Conservation (phyloP, 2,888 invertebrate species). For the Ophioninae sp. region DNA sequence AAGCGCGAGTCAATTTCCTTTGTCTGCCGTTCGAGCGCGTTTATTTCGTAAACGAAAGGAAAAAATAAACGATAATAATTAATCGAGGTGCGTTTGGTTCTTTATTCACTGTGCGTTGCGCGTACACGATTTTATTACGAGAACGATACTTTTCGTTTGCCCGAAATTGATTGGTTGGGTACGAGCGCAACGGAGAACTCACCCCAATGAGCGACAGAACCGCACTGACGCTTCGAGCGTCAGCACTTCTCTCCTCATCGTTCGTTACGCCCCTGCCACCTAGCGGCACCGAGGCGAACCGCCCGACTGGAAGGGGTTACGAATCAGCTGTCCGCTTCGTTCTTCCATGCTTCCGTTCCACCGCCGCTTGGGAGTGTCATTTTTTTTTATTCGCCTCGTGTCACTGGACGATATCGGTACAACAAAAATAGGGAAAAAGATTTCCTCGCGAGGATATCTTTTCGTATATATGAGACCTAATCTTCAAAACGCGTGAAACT, state of each 20-base stretch:
- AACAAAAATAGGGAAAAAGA: too few relatives aligned
- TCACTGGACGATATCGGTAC: background rate
- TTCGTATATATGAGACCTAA: too few relatives aligned
- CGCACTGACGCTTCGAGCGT: conserved; percentile 57
- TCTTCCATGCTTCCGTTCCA: conserved; percentile 13
- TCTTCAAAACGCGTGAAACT: background rate
- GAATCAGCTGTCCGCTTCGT: conserved; percentile 51
- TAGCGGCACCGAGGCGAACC: conserved; percentile 9
- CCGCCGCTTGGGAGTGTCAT: background rate
- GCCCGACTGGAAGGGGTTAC: conserved; percentile 26
- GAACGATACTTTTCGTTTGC: background rate
- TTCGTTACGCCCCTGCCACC: background rate
- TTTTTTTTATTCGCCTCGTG: conserved; percentile 5
- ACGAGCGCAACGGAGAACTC: conserved; percentile 2
- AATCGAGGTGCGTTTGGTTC: background rate
- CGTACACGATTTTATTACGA: background rate
- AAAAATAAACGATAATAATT: too few relatives aligned
- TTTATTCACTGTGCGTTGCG: background rate
- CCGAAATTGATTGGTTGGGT: background rate
- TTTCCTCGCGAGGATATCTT: too few relatives aligned
- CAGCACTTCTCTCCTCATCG: background rate
- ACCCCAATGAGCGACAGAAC: conserved; percentile 36
- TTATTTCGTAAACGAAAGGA: background rate
- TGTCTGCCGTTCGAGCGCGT: background rate
- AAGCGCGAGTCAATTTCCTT: conserved; percentile 14